Evolutionary conservation across 1,140 invertebrate species (phyloP).

Genomic region (Bombus terrestris): DNA sequence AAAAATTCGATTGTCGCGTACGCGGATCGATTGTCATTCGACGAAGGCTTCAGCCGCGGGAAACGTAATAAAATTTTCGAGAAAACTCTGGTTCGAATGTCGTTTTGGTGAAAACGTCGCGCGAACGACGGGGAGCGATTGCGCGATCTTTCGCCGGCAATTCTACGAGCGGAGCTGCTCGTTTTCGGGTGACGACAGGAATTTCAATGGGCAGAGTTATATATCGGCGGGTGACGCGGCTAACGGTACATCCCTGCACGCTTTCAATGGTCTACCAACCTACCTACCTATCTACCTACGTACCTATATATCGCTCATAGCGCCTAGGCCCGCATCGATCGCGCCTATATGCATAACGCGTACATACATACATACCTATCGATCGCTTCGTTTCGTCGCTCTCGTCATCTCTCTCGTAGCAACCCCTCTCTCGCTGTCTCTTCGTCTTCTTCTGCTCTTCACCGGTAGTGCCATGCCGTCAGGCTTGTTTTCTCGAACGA

Average conservation of each 20-base stretch:
- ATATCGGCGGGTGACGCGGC: conserved; percentile 52
- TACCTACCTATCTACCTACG: conserved; percentile 67
- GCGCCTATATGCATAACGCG: conserved; percentile 66
- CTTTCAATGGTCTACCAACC: conserved; percentile 71
- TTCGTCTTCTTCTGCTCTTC: conserved; percentile 20
- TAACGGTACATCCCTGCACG: conserved; percentile 70
- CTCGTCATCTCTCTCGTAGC: conserved; percentile 7
- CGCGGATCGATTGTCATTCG: background rate
- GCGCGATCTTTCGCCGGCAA: conserved; percentile 58
- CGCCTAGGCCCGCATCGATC: conserved; percentile 68
- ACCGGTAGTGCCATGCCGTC: background rate
- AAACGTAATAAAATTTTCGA: conserved; percentile 34
- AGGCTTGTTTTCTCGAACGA: conserved; percentile 42
- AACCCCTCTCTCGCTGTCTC: conserved; percentile 29
- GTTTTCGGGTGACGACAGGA: conserved; percentile 60
- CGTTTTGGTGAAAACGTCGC: conserved; percentile 27
- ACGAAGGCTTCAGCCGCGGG: background rate
- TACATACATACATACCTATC: conserved; percentile 57
- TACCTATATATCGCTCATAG: conserved; percentile 64
- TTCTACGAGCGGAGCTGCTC: conserved; percentile 50
- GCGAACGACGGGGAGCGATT: conserved; percentile 15
- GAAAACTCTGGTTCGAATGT: conserved; percentile 8
- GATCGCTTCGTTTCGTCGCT: conserved; percentile 57
- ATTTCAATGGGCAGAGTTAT: conserved; percentile 60
- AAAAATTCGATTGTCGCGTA: background rate